phyloP scores from a whole-genome alignment of 2,113 vertebrate species.

The Forbesichthys papilliferus region DNA sequence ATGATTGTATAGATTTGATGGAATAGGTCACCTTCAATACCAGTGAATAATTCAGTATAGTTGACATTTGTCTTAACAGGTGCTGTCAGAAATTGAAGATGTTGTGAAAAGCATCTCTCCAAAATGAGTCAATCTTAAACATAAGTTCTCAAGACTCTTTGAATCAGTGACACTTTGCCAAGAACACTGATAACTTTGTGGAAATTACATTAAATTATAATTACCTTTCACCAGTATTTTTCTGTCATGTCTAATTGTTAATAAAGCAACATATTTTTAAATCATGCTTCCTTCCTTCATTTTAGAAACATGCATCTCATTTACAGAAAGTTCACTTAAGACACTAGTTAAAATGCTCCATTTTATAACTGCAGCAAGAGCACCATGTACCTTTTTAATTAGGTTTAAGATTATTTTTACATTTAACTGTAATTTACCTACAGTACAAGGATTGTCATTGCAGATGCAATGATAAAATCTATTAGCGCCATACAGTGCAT shows the following conservation, averaged over 20 bases:
- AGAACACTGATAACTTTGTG: neutral
- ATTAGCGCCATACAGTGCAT: too few relatives aligned
- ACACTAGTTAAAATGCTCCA: too few relatives aligned
- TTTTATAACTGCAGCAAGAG: too few relatives aligned
- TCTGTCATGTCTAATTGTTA: neutral
- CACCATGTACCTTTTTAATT: too few relatives aligned
- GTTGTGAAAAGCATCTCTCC: conserved; percentile 49
- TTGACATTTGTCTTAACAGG: conserved; percentile 50
- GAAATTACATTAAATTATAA: too few relatives aligned
- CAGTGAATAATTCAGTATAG: neutral
- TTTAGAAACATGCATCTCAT: too few relatives aligned
- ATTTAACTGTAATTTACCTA: too few relatives aligned
- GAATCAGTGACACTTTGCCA: neutral
- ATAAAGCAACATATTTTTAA: neutral
- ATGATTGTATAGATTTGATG: too few relatives aligned
- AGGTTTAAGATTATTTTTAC: too few relatives aligned
- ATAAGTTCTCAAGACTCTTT: neutral
- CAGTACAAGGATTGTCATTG: too few relatives aligned
- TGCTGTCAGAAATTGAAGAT: conserved; percentile 58
- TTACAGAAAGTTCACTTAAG: too few relatives aligned
- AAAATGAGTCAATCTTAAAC: conserved; percentile 7
- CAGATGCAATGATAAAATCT: too few relatives aligned
- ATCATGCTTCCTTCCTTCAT: neutral
- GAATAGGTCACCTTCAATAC: neutral
- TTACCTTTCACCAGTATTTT: neutral